Evolutionary conservation across 2,113 vertebrate species (phyloP).

Genomic region (Choloepus hoffmanni): DNA sequence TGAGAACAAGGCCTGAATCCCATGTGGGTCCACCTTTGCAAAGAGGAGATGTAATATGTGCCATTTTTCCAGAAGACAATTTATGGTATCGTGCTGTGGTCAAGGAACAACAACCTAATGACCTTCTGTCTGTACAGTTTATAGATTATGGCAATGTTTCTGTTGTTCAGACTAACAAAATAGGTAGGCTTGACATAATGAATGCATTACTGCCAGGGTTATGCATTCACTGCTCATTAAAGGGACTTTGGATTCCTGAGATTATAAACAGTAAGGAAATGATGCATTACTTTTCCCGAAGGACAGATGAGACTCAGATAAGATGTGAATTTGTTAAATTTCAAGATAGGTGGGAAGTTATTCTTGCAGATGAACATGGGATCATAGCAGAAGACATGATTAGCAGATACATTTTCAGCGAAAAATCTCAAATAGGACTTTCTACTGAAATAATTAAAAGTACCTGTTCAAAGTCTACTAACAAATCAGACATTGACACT

Average conservation of each 20-base stretch:
- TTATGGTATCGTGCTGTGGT: slow-evolving; percentile 94
- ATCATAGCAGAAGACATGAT: slow-evolving; percentile 83
- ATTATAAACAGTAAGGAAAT: slow-evolving; percentile 76
- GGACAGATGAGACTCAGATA: slow-evolving; percentile 85
- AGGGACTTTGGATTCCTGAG: slow-evolving; percentile 71
- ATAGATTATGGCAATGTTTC: slow-evolving; percentile 95
- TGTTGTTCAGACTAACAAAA: slow-evolving; percentile 84
- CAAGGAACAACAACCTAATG: slow-evolving; percentile 78
- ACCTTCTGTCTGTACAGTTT: slow-evolving; percentile 88
- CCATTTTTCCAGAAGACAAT: slow-evolving; percentile 91
- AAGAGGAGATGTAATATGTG: slow-evolving; percentile 90
- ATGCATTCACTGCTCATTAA: slow-evolving; percentile 90
- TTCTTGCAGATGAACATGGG: slow-evolving; percentile 87
- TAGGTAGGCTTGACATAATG: slow-evolving; percentile 82
- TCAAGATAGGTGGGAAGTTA: slow-evolving; percentile 91
- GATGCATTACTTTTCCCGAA: slow-evolving; percentile 84
- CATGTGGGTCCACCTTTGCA: slow-evolving; percentile 79
- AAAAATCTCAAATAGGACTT: slow-evolving; percentile 57
- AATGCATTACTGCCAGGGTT: slow-evolving; percentile 85
- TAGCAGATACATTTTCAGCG: slow-evolving; percentile 6
- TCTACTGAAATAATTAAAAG: background rate
- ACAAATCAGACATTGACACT: background rate
- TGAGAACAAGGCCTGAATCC: slow-evolving; percentile 49
- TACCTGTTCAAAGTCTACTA: background rate
- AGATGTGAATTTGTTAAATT: slow-evolving; percentile 90